phyloP scores from a whole-genome alignment of 2,113 vertebrate genomes.

The Carassius gibelio region DNA sequence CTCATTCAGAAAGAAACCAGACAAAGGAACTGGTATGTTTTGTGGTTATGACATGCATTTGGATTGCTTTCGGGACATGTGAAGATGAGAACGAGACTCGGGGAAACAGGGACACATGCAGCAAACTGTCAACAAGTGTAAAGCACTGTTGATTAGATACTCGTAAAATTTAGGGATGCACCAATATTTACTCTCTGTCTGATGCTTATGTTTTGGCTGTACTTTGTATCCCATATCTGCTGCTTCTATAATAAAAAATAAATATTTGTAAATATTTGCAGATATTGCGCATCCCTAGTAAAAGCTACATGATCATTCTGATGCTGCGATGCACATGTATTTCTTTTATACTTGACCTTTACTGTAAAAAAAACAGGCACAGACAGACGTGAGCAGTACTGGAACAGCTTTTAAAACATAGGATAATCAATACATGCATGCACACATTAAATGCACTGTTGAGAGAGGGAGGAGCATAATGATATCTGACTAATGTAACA shows the following conservation, averaged over 20 bases:
- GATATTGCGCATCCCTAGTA: background rate
- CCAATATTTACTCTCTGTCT: background rate
- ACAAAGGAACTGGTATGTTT: slow-evolving; percentile 6
- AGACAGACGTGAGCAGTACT: background rate
- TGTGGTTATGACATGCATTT: background rate
- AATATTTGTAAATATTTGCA: background rate
- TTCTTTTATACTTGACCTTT: background rate
- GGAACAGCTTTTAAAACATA: background rate
- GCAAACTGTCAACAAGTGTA: background rate
- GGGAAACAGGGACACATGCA: no score
- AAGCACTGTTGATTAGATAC: slow-evolving; percentile 8
- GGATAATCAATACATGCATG: background rate
- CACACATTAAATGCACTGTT: background rate
- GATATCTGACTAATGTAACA: background rate
- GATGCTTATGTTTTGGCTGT: background rate
- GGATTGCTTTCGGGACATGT: background rate
- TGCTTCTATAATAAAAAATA: background rate
- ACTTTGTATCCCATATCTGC: background rate
- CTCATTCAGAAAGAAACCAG: background rate
- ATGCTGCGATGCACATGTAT: no score
- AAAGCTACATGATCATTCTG: background rate
- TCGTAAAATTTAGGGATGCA: background rate
- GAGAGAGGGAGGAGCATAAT: background rate
- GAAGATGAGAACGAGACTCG: background rate
- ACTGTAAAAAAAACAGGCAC: background rate